Percentiles rank a stretch among this genome's conserved stretches.
These are phyloP conservation scores for Xyrichtys novacula DNA, from an alignment of 2,797 vertebrate genomes.

Conservation along the genomic window DNA sequence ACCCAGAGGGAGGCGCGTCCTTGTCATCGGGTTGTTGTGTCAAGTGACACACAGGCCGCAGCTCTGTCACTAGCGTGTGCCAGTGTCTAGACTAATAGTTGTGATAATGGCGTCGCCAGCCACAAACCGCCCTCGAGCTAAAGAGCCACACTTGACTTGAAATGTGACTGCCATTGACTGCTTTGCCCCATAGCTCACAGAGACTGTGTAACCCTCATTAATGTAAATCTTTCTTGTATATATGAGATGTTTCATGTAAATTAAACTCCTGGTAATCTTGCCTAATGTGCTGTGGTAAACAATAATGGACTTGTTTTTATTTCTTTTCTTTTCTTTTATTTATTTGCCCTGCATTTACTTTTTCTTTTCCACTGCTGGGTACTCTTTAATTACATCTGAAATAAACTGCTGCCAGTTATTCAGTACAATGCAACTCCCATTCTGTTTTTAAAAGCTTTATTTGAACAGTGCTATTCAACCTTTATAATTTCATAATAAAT, in stretches of 20 bases:
- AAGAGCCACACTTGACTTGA: conserved; percentile 75
- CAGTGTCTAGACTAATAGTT: conserved; percentile 78
- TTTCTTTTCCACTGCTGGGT: conserved; percentile 67
- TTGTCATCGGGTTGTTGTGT: conserved; percentile 73
- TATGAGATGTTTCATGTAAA: conserved; percentile 88
- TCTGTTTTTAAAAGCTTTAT: conserved; percentile 80
- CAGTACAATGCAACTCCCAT: conserved; percentile 74
- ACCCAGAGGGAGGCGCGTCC: conserved; percentile 67
- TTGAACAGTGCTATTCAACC: conserved; percentile 84
- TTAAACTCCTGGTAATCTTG: conserved; percentile 88
- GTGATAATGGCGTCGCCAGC: conserved; percentile 74
- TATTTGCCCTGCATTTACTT: conserved; percentile 57
- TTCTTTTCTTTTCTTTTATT: conserved; percentile 63
- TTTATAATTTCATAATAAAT: conserved; percentile 91
- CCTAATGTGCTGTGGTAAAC: conserved; percentile 88
- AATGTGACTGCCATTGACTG: conserved; percentile 80
- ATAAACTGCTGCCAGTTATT: conserved; percentile 76
- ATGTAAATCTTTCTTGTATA: conserved; percentile 87
- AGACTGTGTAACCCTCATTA: conserved; percentile 78
- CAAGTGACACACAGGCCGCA: conserved; percentile 65
- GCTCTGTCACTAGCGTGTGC: conserved; percentile 72
- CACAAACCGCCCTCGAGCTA: conserved; percentile 59
- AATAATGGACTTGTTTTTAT: conserved; percentile 85
- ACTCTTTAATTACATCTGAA: conserved; percentile 79
- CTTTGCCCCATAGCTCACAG: conserved; percentile 72